phyloP scores from a whole-genome alignment of 2,113 vertebrate species.

The Benitochromis conjunctus region DNA sequence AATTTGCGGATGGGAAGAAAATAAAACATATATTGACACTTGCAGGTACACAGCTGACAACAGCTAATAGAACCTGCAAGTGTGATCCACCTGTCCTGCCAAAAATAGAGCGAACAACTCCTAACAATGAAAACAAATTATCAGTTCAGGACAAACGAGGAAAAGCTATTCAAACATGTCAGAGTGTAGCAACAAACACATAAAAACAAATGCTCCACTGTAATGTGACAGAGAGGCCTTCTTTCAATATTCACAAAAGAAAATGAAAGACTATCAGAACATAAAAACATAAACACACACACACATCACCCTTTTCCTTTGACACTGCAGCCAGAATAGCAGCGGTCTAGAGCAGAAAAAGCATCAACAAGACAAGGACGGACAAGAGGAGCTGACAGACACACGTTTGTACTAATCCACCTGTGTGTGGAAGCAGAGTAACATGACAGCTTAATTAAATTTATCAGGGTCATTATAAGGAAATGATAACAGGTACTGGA shows the following conservation, averaged over 20 bases:
- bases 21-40: neutral
- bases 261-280: neutral
- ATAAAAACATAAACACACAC: neutral
- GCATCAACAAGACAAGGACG: neutral
- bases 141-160: neutral
- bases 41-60: neutral
- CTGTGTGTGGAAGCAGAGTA: neutral
- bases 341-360: neutral
- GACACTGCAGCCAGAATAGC: neutral
- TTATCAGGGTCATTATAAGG: neutral
- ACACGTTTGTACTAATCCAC: neutral
- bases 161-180: neutral
- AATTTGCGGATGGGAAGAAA: neutral
- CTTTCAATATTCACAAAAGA: neutral
- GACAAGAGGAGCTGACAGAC: neutral
- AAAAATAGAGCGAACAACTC: neutral
- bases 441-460: neutral
- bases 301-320: neutral
- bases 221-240: neutral
- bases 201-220: neutral
- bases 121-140: neutral
- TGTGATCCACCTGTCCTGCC: neutral
- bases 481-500: neutral
- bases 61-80: neutral
- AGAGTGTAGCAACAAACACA: neutral